phyloP scores from a whole-genome alignment of 2,888 invertebrate genomes.

The Cecidostiba fungosa region DNA sequence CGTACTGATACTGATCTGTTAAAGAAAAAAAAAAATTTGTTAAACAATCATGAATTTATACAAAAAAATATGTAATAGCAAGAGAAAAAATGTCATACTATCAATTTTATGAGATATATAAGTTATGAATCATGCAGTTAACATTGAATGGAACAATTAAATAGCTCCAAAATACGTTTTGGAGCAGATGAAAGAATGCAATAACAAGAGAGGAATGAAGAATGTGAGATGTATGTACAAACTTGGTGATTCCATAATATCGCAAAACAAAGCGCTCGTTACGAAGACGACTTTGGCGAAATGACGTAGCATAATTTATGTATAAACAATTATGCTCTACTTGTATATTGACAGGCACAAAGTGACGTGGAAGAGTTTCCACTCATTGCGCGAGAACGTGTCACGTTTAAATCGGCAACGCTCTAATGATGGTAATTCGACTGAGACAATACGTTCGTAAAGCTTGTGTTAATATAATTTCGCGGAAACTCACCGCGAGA shows the following conservation, averaged over 20 bases:
- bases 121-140: not conserved
- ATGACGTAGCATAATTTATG: slow-evolving; percentile 46
- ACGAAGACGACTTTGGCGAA: slow-evolving; percentile 41
- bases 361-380: not conserved
- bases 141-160: not conserved
- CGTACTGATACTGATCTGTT: slow-evolving; percentile 83
- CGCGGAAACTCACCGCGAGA: not conserved
- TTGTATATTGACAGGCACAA: not conserved
- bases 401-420: not conserved
- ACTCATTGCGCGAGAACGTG: not conserved
- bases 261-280: slow-evolving; percentile 33
- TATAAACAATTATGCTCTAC: not conserved
- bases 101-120: not conserved
- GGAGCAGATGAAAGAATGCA: not conserved
- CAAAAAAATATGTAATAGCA: not conserved
- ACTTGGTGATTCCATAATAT: slow-evolving; percentile 38
- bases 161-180: not conserved
- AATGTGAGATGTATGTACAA: slow-evolving; percentile 10
- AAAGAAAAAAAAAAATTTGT: slow-evolving; percentile 60
- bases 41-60: slow-evolving; percentile 3
- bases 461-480: not conserved
- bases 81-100: not conserved
- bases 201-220: not conserved
- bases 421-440: not conserved
- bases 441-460: not conserved